Base-by-base conservation (phyloP, 2,797 vertebrate species). In the Chloroceryle amazona region DNA sequence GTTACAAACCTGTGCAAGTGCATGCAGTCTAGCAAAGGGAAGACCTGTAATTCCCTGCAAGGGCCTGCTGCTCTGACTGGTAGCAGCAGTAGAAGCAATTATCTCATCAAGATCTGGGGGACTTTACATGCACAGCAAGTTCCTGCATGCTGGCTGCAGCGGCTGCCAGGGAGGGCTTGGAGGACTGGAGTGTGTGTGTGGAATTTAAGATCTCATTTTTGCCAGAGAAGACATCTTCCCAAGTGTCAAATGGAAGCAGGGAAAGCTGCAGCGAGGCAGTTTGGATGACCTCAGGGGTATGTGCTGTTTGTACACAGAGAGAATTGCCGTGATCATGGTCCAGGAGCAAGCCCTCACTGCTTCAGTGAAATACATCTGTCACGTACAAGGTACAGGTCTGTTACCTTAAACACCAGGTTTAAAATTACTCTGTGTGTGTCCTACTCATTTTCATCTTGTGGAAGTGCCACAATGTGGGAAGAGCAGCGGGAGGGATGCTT, bases 101-200 rank as follows among this genome's bases (percentile, higher is more conserved):
- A 3, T 52, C 54, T 86, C 35, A 11, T 81, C 60, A 60, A 13
- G 65, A 60, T 81, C 11, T 78, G 29, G 6, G 55, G 19, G 29
- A 14, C 41, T 37, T 44, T 4, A 9, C 46, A 7, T 12, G 28
- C 3, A 5, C 35, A 33, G 46, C 58, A 58, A 49, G 66, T 81
- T 83, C 60, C 66, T 62, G 46, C 57, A 26, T 1, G 7, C 60
- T 46, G 63, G 23, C 61, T 86, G 66, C 25, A 31, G 41, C 11
- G n/a, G 3, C 78, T 93, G 65, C 87, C 63, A 26, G 10, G 57
- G 49, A n/a, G 28, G 8, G 28, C 51, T 89, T 61, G 54, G n/a
- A 54, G 51, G 14, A 42, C 29, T 52, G 17, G 15, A 37, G 4
- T 4, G 4, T 1, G 0, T 18, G 20, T 1, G 0, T 68, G 47